These are phyloP conservation scores for Anseranas semipalmata DNA, from an alignment of 2,113 vertebrate species.

Conservation along the genomic window DNA sequence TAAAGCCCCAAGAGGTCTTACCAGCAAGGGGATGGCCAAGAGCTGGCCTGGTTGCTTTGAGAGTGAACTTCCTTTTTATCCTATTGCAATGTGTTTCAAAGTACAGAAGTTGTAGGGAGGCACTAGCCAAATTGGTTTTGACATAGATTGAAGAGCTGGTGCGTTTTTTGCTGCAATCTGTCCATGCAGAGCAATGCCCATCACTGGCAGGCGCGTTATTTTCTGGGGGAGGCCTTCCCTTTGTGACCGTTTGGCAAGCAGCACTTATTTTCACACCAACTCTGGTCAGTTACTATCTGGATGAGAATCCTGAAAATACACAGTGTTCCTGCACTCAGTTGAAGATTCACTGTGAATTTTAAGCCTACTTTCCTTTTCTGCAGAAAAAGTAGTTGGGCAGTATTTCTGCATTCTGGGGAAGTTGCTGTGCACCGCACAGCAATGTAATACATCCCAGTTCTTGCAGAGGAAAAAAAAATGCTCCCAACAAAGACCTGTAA, in stretches of 20 bases:
- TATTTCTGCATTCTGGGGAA: background rate
- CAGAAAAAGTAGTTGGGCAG: background rate
- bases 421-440: background rate
- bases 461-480: background rate
- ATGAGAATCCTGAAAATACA: background rate
- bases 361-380: background rate
- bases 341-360: background rate
- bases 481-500: background rate
- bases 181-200: background rate
- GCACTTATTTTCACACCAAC: background rate
- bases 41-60: background rate
- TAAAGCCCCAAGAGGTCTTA: background rate
- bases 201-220: background rate
- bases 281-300: background rate
- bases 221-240: background rate
- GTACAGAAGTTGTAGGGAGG: background rate
- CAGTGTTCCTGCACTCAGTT: background rate
- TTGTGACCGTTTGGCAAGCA: background rate
- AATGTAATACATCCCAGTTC: background rate
- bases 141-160: background rate
- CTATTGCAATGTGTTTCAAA: background rate
- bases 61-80: background rate
- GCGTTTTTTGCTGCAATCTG: background rate
- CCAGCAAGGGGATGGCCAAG: background rate
- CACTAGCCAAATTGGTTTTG: slow-evolving; percentile 1